These are phyloP conservation scores for Pandemis heparana DNA, from an alignment of 2,888 invertebrate species.

Conservation along the genomic window DNA sequence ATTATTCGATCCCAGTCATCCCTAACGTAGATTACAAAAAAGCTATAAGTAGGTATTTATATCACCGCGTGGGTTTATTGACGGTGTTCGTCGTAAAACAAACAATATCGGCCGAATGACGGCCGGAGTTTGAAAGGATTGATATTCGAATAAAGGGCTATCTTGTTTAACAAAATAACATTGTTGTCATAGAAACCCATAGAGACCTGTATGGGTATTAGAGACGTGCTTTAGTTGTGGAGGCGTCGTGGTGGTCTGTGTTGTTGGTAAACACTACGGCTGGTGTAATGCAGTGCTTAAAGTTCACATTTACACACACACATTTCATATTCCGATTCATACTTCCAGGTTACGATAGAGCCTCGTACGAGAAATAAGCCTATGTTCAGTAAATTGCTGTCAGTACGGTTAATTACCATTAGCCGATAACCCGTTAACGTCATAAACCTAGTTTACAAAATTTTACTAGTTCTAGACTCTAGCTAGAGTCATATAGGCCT, in stretches of 20 bases:
- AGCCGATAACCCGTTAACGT: not conserved
- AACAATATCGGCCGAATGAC: slow-evolving; percentile 47
- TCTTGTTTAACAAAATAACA: slow-evolving; percentile 70
- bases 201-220: slow-evolving; percentile 50
- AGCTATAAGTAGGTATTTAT: slow-evolving; percentile 51
- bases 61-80: slow-evolving; percentile 52
- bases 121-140: slow-evolving; percentile 50
- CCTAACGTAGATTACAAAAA: not conserved
- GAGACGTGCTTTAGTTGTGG: slow-evolving; percentile 48
- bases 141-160: slow-evolving; percentile 63
- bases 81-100: slow-evolving; percentile 54
- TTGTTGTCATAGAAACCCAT: slow-evolving; percentile 60
- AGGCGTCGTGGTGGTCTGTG: slow-evolving; percentile 65
- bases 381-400: not conserved
- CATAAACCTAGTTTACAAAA: not conserved
- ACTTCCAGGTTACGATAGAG: slow-evolving; percentile 15
- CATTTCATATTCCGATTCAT: slow-evolving; percentile 18
- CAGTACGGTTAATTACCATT: not conserved
- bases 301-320: slow-evolving; percentile 34
- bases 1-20: not conserved
- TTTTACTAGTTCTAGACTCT: not conserved
- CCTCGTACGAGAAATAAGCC: not conserved
- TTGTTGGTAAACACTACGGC: slow-evolving; percentile 64
- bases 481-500: not conserved
- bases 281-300: slow-evolving; percentile 44